Conservation (phyloP, 2,888 invertebrate genomes). For the Tiliacea citrago region DNA sequence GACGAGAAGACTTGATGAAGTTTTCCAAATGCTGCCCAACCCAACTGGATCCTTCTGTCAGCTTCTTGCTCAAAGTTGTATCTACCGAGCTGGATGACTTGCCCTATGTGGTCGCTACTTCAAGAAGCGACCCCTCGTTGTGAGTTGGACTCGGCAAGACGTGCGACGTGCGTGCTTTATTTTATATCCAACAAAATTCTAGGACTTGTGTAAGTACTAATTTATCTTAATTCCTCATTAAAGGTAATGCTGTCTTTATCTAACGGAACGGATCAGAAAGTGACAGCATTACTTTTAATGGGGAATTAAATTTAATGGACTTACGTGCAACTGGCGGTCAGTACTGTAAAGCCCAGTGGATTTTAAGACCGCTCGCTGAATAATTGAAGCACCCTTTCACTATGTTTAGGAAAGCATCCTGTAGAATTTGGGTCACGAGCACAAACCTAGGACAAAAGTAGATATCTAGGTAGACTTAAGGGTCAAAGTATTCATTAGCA, state of each 20-base stretch:
- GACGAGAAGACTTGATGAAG: neutral
- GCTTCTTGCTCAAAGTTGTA: too few species aligned
- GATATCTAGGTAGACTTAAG: neutral
- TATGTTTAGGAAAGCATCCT: conserved; percentile 34
- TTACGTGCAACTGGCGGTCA: too few species aligned
- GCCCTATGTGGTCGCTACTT: neutral
- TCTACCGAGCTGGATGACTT: neutral
- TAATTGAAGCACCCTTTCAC: conserved; percentile 6
- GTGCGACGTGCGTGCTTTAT: neutral
- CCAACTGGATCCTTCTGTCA: neutral
- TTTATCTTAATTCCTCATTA: too few species aligned
- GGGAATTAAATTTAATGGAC: too few species aligned
- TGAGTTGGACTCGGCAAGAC: too few species aligned
- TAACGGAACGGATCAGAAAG: too few species aligned
- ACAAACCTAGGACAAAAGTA: neutral
- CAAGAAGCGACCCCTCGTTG: too few species aligned
- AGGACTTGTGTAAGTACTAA: neutral
- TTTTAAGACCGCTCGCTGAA: too few species aligned
- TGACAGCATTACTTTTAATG: too few species aligned
- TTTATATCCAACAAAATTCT: neutral
- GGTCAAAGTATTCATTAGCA: neutral
- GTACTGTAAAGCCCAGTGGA: conserved; percentile 16
- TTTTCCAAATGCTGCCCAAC: neutral
- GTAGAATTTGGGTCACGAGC: conserved; percentile 34
- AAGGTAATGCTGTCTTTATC: too few species aligned